Evolutionary conservation across 1,140 invertebrate genomes (phyloP).

Genomic region (Hylyphantes graminicola): DNA sequence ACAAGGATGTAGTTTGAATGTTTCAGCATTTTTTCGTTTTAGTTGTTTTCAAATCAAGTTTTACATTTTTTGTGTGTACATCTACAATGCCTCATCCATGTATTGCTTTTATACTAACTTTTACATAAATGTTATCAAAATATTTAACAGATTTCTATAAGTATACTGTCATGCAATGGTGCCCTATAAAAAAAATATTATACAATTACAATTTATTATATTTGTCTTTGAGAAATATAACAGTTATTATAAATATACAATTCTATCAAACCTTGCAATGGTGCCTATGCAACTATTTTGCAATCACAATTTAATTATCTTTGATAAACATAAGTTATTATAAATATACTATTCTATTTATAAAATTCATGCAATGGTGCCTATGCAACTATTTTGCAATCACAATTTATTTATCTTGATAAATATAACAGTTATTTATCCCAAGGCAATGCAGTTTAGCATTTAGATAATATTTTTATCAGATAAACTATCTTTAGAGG

Average conservation of each 20-base stretch:
- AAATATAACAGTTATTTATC: too few species aligned
- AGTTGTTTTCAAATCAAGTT: background rate
- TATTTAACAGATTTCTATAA: background rate
- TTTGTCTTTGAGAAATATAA: background rate
- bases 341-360: background rate
- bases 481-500: too few species aligned
- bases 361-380: background rate
- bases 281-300: background rate
- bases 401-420: background rate
- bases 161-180: background rate
- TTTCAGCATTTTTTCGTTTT: background rate
- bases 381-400: background rate
- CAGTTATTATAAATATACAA: background rate
- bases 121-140: background rate
- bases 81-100: too few species aligned
- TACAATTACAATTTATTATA: background rate
- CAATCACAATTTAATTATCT: background rate
- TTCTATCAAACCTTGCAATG: background rate
- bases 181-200: background rate
- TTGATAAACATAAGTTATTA: background rate
- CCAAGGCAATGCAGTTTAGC: too few species aligned
- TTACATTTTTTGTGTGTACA: background rate
- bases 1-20: background rate
- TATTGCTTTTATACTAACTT: slow-evolving; percentile 22
- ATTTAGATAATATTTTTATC: too few species aligned